Percentiles rank a stretch among this genome's conserved stretches.
Conservation (phyloP, 2,113 vertebrate genomes). For the Casuarius casuarius region DNA sequence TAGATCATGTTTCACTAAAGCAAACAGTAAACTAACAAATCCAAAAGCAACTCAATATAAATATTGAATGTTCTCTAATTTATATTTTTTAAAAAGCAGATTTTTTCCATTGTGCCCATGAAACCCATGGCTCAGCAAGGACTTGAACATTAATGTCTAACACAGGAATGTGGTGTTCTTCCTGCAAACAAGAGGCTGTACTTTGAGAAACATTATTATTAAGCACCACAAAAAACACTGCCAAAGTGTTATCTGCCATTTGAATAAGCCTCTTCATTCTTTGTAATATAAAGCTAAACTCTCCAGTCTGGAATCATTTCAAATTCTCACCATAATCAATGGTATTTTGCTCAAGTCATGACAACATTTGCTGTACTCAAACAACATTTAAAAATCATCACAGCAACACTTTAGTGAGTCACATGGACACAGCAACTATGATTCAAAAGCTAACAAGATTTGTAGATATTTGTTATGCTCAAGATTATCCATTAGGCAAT, state of each 20-base stretch:
- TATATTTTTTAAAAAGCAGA: not conserved
- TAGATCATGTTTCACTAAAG: not conserved
- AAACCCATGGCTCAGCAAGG: not conserved
- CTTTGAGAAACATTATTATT: not conserved
- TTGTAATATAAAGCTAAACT: not conserved
- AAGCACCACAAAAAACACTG: not conserved
- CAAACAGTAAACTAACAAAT: not conserved
- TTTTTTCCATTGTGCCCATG: not conserved
- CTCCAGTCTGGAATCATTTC: not conserved
- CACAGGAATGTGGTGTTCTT: not conserved
- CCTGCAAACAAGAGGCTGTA: not conserved
- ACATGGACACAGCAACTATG: not conserved
- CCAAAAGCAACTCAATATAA: not conserved
- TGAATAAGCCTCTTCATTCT: not conserved
- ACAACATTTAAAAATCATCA: not conserved
- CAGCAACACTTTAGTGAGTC: not conserved
- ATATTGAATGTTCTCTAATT: not conserved
- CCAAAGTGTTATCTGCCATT: not conserved
- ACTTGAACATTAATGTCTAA: not conserved
- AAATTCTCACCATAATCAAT: not conserved
- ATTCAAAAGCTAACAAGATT: not conserved
- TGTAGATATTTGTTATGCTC: not conserved
- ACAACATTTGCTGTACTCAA: not conserved
- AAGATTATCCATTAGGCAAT: not conserved
- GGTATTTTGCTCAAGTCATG: not conserved